Evolutionary conservation across 2,797 vertebrate species (phyloP), one percentile per base, ranked within the genome.

Genomic region (Sebastolobus alascanus): DNA sequence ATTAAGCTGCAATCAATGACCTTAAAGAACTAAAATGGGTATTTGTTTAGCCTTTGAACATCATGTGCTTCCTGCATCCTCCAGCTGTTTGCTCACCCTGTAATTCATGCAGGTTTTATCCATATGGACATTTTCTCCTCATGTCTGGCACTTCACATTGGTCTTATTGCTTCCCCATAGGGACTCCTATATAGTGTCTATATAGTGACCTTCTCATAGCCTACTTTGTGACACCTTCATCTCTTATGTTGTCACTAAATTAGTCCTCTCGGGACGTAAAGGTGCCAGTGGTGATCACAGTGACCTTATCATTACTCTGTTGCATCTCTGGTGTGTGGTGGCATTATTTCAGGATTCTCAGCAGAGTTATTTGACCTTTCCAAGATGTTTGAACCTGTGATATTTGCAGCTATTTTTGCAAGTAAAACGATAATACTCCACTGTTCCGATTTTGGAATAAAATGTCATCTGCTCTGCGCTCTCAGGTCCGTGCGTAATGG

Each of bases 401-500:
- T 55, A 8, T 50, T 68, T 56, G 9, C 22, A 54, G 52, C 52
- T 52, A 52, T 33, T 75, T 54, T 55, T 50, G 5, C 8, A 52
- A 27, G 20, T 22, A 8, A 50, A 68, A 65, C 13, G 0, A 33
- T 14, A 5, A 9, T 12, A 71, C 50, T 60, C 31, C 13, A 65
- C 10, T 66, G n/a, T n/a, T n/a, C 46, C 10, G 11, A 31, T 2
- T 18, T 66, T n/a, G 7, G 20, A 52, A 22, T 29, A 6, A 5
- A 11, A 64, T 60, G 1, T 3, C 1, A 60, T 56, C 13, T 25
- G 31, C 2, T 29, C 18, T 83, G 84, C 83, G 81, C 80, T 2
- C 35, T 69, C 43, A 31, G 37, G 68, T 72, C 61, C 56, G 67
- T 82, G 92, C 92, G 92, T 92, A 93, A 90, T 76, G 83, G 82